These are phyloP conservation scores for Hyppa rectilinea DNA, from an alignment of 2,888 invertebrate species.

Conservation along the genomic window DNA sequence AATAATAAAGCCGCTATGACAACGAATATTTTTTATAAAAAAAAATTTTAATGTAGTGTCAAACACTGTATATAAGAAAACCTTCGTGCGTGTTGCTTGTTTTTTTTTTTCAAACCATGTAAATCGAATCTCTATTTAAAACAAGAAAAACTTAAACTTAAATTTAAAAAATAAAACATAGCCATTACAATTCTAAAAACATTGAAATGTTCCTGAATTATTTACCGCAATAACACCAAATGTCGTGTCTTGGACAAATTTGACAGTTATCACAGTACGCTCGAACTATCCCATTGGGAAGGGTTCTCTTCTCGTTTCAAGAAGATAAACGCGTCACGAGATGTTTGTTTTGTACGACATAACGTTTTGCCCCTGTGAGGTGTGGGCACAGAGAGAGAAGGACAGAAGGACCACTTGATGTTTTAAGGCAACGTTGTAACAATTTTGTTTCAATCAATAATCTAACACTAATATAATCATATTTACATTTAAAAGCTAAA, in stretches of 20 bases:
- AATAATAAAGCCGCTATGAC: no score
- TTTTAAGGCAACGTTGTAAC: background rate
- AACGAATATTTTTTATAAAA: no score
- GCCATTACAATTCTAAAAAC: background rate
- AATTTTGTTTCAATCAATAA: no score
- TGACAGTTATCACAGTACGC: constrained; percentile 23
- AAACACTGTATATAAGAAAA: no score
- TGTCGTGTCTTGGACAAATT: constrained; percentile 27
- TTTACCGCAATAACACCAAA: background rate
- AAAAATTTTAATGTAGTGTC: no score
- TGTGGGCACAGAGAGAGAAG: background rate
- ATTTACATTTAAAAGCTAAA: no score
- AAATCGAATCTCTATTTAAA: background rate
- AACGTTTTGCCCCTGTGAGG: constrained; percentile 39
- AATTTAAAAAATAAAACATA: background rate
- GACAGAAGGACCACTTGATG: background rate
- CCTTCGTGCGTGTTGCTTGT: no score
- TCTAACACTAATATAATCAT: no score
- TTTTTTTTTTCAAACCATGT: no score
- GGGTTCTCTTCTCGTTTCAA: constrained; percentile 29
- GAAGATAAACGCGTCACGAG: constrained; percentile 52
- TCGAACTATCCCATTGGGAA: constrained; percentile 39
- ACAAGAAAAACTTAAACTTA: background rate
- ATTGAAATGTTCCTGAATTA: constrained; percentile 11
- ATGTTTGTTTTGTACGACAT: constrained; percentile 52